Conservation (phyloP, 1,140 invertebrate genomes). For the Chlorops oryzae region DNA sequence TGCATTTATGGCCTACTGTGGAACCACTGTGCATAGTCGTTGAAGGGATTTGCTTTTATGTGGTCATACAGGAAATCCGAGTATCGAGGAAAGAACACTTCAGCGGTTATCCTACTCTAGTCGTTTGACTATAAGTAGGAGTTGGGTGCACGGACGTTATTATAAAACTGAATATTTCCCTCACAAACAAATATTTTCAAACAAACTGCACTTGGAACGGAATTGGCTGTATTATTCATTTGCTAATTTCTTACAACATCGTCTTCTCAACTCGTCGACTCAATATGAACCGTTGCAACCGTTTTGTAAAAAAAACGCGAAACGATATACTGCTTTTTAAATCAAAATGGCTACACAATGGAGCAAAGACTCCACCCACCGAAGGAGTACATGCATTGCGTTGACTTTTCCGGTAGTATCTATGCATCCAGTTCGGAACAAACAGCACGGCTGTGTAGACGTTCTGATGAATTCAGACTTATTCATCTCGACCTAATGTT, state of each 20-base stretch:
- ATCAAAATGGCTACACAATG: constrained; percentile 19
- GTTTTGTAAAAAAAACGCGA: constrained; percentile 34
- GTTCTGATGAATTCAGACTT: constrained; percentile 32
- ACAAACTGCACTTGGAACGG: constrained; percentile 31
- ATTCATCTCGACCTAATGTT: constrained; percentile 28
- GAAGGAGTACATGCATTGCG: constrained; percentile 32
- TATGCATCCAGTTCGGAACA: constrained; percentile 33
- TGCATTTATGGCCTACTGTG: no score
- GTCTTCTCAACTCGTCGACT: constrained; percentile 17
- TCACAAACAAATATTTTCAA: constrained; percentile 35
- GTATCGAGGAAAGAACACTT: no score
- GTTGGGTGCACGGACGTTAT: constrained; percentile 36
- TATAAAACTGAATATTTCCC: constrained; percentile 32
- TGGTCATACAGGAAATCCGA: no score
- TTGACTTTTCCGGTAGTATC: constrained; percentile 30
- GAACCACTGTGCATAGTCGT: no score
- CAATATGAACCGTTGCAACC: constrained; percentile 26
- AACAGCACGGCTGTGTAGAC: constrained; percentile 33
- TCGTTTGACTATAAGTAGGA: constrained; percentile 28
- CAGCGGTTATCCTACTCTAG: constrained; percentile 29
- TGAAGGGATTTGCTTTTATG: no score
- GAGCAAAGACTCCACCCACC: constrained; percentile 31
- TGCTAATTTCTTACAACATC: constrained; percentile 27
- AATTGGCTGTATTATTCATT: constrained; percentile 33
- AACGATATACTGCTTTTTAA: constrained; percentile 37